phyloP scores from a whole-genome alignment of 2,113 vertebrate species.

The Coturnix japonica region DNA sequence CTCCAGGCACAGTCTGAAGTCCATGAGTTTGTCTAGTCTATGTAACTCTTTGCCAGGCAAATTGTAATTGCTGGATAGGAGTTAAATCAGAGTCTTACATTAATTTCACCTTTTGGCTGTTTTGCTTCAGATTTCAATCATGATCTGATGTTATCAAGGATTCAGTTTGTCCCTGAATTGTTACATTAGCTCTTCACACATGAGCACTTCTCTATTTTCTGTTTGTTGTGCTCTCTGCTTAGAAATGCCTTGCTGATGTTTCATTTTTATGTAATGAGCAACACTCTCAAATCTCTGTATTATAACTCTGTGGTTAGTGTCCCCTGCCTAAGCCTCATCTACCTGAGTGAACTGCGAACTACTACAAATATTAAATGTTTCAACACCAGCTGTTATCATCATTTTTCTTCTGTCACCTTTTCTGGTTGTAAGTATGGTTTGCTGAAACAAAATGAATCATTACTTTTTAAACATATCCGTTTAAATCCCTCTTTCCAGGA shows the following conservation, averaged over 20 bases:
- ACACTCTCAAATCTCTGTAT: constrained; percentile 41
- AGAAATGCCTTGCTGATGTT: constrained; percentile 37
- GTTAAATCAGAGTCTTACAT: background rate
- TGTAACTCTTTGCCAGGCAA: background rate
- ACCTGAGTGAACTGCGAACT: constrained; percentile 61
- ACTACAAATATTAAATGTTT: constrained; percentile 35
- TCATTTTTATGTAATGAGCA: constrained; percentile 58
- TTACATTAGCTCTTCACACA: constrained; percentile 53
- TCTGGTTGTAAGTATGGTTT: background rate
- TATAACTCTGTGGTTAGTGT: constrained; percentile 30
- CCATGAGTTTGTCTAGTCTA: background rate
- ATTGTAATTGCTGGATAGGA: background rate
- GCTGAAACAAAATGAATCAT: background rate
- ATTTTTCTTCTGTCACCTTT: background rate
- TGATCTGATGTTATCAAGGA: constrained; percentile 19
- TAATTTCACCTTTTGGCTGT: constrained; percentile 26
- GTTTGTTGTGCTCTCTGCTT: background rate
- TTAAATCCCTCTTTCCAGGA: background rate
- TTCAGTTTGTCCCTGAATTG: constrained; percentile 39
- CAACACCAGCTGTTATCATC: constrained; percentile 23
- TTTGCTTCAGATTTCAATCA: constrained; percentile 23
- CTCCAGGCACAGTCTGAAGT: constrained; percentile 19
- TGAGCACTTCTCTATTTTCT: constrained; percentile 24
- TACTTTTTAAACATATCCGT: background rate
- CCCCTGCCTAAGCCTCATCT: constrained; percentile 39